Evolutionary conservation across 2,888 invertebrate genomes (phyloP).

Genomic region (Chelonus formosanus): DNA sequence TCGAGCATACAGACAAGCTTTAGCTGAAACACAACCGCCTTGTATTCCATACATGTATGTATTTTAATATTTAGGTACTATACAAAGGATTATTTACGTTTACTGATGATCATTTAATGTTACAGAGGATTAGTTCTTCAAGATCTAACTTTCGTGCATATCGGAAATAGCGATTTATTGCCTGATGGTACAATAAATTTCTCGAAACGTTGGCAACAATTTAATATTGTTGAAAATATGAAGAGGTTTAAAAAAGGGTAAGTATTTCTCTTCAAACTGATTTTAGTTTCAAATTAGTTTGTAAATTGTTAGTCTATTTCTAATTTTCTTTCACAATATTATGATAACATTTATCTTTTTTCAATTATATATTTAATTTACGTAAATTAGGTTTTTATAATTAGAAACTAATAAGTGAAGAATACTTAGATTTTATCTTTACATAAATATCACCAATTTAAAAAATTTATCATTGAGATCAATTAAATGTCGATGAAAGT

Average conservation of each 20-base stretch:
- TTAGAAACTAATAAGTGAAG: no score
- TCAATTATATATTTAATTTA: no score
- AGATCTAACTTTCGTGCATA: conserved; percentile 98
- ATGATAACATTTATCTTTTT: background rate
- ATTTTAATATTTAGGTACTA: background rate
- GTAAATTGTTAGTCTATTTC: no score
- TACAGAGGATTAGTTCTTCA: conserved; percentile 94
- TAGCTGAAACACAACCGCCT: conserved; percentile 95
- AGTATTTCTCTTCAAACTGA: conserved; percentile 54
- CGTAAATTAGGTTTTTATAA: no score
- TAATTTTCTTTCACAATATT: no score
- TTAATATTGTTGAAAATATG: conserved; percentile 97
- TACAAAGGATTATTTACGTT: background rate
- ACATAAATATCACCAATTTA: no score
- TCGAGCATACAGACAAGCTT: conserved; percentile 92
- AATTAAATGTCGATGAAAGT: no score
- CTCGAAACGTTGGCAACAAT: conserved; percentile 98
- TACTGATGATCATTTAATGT: conserved; percentile 1
- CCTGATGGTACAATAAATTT: conserved; percentile 91
- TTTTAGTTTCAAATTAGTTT: no score
- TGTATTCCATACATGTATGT: conserved; percentile 99
- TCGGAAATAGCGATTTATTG: conserved; percentile 92
- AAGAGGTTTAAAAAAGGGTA: conserved; percentile 97
- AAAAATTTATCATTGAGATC: no score
- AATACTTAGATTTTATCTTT: no score